Conservation (phyloP, 2,113 vertebrate genomes). For the Pogona vitticeps region DNA sequence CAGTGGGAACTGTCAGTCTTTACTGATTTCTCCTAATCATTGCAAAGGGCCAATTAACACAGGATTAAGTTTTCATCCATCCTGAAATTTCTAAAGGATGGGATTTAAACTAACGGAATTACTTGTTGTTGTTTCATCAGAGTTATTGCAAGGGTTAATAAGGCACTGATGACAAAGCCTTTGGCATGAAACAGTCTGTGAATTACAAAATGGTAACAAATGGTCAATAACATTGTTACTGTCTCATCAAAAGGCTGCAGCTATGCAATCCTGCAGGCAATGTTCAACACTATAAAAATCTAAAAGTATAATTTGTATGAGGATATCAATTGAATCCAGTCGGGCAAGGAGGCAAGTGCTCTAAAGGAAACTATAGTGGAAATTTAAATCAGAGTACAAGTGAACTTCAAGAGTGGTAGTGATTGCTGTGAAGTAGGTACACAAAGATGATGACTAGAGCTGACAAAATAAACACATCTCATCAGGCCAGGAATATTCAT, state of each 20-base stretch:
- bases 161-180: not conserved
- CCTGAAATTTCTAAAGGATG: not conserved
- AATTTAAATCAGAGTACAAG: slow-evolving; percentile 44
- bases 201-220: not conserved
- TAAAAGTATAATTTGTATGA: slow-evolving; percentile 65
- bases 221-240: not conserved
- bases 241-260: not conserved
- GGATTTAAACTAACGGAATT: not conserved
- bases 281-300: slow-evolving; percentile 53
- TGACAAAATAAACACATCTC: slow-evolving; percentile 37
- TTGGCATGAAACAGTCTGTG: slow-evolving; percentile 8
- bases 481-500: slow-evolving; percentile 51
- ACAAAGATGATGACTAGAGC: slow-evolving; percentile 18
- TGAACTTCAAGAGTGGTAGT: slow-evolving; percentile 19
- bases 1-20: not conserved
- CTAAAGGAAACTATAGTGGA: slow-evolving; percentile 43
- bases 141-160: not conserved
- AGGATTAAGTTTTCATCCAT: not conserved
- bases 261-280: not conserved
- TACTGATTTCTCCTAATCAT: not conserved
- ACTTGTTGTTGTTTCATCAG: not conserved
- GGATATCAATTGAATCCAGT: slow-evolving; percentile 62
- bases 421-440: slow-evolving; percentile 28
- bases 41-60: not conserved
- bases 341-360: slow-evolving; percentile 36